Evolutionary conservation across 2,113 vertebrate species (phyloP).

Genomic region (Tychaedon coryphoeus): DNA sequence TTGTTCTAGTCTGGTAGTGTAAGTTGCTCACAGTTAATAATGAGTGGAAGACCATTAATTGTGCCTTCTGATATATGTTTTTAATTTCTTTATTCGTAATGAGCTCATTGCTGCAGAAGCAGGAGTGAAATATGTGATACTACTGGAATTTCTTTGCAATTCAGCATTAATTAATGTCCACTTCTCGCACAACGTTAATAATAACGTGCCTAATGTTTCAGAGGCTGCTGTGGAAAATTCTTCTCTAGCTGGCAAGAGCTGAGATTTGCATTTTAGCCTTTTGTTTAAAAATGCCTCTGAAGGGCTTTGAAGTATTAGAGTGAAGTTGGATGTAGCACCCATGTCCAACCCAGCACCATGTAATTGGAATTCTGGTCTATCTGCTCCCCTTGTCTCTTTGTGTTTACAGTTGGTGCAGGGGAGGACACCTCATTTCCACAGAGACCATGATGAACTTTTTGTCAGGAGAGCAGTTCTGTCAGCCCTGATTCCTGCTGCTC

Average conservation of each 20-base stretch:
- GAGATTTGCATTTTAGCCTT: slow-evolving; percentile 13
- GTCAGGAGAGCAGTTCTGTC: neutral
- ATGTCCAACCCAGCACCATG: neutral
- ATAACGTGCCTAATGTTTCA: neutral
- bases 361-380: neutral
- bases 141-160: slow-evolving; percentile 39
- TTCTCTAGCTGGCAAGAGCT: neutral
- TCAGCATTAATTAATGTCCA: slow-evolving; percentile 58
- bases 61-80: slow-evolving; percentile 50
- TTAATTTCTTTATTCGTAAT: slow-evolving; percentile 53
- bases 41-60: slow-evolving; percentile 17
- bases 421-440: neutral
- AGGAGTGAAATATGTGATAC: slow-evolving; percentile 41
- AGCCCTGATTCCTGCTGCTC: neutral
- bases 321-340: neutral
- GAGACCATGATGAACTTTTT: neutral
- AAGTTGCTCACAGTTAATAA: neutral
- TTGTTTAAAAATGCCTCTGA: neutral
- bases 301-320: neutral
- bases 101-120: slow-evolving; percentile 11
- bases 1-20: neutral
- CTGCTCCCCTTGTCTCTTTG: neutral
- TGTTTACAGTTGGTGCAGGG: neutral
- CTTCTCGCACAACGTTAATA: neutral
- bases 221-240: neutral